Evolutionary conservation across 2,888 invertebrate genomes (phyloP).

Genomic region (Stenichneumon culpator): DNA sequence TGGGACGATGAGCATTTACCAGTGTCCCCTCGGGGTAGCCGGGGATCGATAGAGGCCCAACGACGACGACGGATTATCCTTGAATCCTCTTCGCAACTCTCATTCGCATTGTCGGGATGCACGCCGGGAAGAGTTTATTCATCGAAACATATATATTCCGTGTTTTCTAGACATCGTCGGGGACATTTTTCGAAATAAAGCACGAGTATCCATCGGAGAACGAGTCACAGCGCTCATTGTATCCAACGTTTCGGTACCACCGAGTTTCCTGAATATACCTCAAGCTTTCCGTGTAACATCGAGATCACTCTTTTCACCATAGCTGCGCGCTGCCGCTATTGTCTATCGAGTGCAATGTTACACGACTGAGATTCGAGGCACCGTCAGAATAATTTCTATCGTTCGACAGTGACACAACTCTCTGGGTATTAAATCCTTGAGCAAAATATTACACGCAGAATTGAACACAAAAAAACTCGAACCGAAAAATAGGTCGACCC

Average conservation of each 20-base stretch:
- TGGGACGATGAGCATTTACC: constrained; percentile 18
- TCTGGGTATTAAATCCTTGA: neutral
- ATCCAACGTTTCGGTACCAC: neutral
- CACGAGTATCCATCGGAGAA: too few species aligned
- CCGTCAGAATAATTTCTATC: neutral
- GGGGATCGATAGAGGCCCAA: constrained; percentile 10
- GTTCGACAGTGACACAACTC: neutral
- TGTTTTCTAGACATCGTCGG: neutral
- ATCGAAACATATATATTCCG: neutral
- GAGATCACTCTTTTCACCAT: constrained; percentile 69
- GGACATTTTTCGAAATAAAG: neutral
- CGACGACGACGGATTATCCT: constrained; percentile 24
- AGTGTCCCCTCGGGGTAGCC: neutral
- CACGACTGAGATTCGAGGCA: constrained; percentile 6
- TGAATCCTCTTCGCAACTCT: constrained; percentile 6
- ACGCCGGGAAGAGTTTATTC: neutral
- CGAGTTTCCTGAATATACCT: neutral
- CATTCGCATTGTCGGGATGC: constrained; percentile 11
- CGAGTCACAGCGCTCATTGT: too few species aligned
- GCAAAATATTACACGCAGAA: too few species aligned
- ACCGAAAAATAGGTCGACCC: too few species aligned
- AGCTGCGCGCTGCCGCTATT: neutral
- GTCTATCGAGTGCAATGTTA: neutral
- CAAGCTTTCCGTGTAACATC: constrained; percentile 60
- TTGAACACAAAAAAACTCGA: too few species aligned